Evolutionary conservation across 1,140 invertebrate species (phyloP).

Genomic region (Caenorhabditis brenneri): DNA sequence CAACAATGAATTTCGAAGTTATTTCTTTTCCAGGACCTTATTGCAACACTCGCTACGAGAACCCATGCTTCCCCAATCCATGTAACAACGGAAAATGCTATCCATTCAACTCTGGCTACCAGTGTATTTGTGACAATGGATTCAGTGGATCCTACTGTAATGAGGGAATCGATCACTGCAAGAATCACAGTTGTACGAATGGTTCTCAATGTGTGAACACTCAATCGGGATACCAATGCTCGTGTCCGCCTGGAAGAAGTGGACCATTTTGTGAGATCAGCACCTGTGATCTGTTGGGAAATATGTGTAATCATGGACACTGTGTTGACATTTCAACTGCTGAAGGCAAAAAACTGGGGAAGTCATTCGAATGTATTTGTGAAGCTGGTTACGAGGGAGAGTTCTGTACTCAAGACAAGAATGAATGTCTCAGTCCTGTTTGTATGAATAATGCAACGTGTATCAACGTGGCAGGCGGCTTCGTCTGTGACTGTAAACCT

Average conservation of each 20-base stretch:
- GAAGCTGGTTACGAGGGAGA: constrained; percentile 84
- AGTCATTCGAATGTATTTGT: constrained; percentile 73
- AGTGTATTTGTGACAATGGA: constrained; percentile 12
- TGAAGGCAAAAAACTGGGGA: too few relatives aligned
- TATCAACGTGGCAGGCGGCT: constrained; percentile 83
- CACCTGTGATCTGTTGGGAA: neutral
- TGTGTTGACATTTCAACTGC: constrained; percentile 13
- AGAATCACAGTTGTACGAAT: constrained; percentile 74
- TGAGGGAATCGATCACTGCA: constrained; percentile 58
- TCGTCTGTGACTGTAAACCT: constrained; percentile 83
- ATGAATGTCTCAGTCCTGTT: constrained; percentile 81
- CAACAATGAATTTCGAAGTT: too few relatives aligned
- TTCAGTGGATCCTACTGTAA: constrained; percentile 72
- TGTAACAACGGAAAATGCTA: constrained; percentile 10
- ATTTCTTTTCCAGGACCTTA: neutral
- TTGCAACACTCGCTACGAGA: neutral
- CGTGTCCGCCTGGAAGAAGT: constrained; percentile 87
- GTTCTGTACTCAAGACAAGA: constrained; percentile 85
- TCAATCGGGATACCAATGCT: constrained; percentile 91
- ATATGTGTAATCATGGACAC: constrained; percentile 70
- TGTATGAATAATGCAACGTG: constrained; percentile 84
- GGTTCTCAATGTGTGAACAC: constrained; percentile 92
- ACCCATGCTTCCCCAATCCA: neutral
- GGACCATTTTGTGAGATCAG: constrained; percentile 60
- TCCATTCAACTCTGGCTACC: neutral